Percentiles rank a stretch among this genome's conserved stretches.
These are phyloP conservation scores for Thermophis baileyi DNA, from an alignment of 2,113 vertebrate species.

Conservation along the genomic window DNA sequence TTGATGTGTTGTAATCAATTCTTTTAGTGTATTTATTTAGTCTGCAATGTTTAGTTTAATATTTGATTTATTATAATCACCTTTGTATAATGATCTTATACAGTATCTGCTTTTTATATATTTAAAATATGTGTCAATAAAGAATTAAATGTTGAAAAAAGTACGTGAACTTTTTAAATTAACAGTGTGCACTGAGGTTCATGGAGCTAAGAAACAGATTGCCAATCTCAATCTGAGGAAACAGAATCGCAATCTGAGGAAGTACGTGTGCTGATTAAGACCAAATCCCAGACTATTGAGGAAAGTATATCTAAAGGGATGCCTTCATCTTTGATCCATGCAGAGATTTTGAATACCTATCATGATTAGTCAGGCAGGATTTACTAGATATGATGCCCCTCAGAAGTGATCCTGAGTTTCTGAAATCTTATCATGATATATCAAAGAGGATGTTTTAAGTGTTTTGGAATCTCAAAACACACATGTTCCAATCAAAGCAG, in stretches of 20 bases:
- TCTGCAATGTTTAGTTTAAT: neutral
- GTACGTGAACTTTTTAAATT: neutral
- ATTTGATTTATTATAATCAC: neutral
- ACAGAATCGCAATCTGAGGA: neutral
- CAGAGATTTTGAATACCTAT: neutral
- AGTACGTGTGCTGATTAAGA: neutral
- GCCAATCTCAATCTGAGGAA: neutral
- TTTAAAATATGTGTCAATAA: constrained; percentile 5
- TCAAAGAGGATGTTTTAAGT: neutral
- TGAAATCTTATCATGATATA: neutral
- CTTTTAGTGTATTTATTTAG: neutral
- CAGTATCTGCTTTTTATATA: neutral
- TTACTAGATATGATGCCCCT: neutral
- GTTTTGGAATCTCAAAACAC: neutral
- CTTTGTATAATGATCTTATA: neutral
- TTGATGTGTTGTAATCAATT: neutral
- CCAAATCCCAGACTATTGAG: neutral
- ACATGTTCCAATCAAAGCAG: neutral
- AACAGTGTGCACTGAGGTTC: neutral
- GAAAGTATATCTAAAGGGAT: neutral
- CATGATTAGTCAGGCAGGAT: neutral
- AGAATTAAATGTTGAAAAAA: neutral
- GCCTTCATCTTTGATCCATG: neutral
- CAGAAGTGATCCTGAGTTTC: neutral
- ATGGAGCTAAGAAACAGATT: neutral